A percentile compares a stretch with the other conserved stretches of the same genome.
These are phyloP conservation scores for Coleophora deauratella DNA, from an alignment of 2,888 invertebrate genomes.

Conservation along the genomic window DNA sequence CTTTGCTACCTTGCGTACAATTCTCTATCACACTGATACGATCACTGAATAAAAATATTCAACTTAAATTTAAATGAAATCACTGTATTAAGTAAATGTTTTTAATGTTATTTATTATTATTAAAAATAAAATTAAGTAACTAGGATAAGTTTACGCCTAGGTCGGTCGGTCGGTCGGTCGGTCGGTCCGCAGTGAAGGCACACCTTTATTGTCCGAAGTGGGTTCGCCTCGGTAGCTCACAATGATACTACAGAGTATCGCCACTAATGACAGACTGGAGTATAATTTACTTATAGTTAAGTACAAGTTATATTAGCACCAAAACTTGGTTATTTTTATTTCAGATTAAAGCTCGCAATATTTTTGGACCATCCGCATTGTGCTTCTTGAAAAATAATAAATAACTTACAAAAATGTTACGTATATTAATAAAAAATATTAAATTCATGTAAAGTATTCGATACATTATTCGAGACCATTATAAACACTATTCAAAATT, in stretches of 20 bases:
- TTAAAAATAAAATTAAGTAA: no score
- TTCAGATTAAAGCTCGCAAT: constrained; percentile 21
- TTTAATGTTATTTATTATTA: no score
- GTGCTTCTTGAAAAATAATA: constrained; percentile 6
- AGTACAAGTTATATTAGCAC: constrained; percentile 40
- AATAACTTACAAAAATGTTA: constrained; percentile 5
- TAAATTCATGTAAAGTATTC: neutral
- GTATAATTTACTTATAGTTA: constrained; percentile 31
- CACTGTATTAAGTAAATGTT: no score
- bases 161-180: no score
- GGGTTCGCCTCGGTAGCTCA: no score
- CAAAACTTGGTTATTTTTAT: constrained; percentile 10
- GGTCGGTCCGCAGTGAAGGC: no score
- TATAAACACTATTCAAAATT: constrained; percentile 14
- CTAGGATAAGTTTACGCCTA: no score
- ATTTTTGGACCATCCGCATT: constrained; percentile 23
- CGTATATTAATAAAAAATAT: neutral
- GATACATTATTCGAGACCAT: constrained; percentile 15
- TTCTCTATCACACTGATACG: constrained; percentile 41
- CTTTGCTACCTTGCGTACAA: constrained; percentile 2
- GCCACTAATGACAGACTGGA: neutral
- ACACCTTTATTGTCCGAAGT: no score
- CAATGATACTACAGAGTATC: no score
- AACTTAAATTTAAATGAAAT: no score
- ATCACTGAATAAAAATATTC: constrained; percentile 29